Evolutionary conservation across 2,797 vertebrate species (phyloP).

Genomic region (Champsocephalus esox): DNA sequence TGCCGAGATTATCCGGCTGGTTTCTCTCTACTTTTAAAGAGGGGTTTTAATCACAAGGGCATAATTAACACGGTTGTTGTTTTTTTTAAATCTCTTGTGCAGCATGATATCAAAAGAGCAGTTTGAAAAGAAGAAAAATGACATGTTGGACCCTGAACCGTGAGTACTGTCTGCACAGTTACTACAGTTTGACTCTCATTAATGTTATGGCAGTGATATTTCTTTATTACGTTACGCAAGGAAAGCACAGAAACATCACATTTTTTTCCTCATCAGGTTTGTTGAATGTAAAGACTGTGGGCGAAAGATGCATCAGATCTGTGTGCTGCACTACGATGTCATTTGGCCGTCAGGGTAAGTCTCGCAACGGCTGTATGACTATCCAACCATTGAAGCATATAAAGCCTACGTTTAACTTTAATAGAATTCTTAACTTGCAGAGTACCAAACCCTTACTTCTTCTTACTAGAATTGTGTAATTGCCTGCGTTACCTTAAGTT

Average conservation of each 20-base stretch:
- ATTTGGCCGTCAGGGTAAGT: slow-evolving; percentile 98
- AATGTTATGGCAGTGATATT: background rate
- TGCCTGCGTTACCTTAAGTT: background rate
- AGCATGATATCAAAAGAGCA: slow-evolving; percentile 99
- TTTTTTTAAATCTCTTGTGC: slow-evolving; percentile 45
- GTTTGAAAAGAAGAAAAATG: slow-evolving; percentile 99
- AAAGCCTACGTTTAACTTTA: background rate
- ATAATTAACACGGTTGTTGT: slow-evolving; percentile 24
- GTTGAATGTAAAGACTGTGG: slow-evolving; percentile 99
- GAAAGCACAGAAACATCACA: background rate
- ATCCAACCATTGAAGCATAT: background rate
- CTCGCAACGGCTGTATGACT: background rate
- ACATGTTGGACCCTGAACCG: slow-evolving; percentile 97
- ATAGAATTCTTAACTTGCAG: background rate
- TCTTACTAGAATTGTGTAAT: background rate
- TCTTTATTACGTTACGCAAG: background rate
- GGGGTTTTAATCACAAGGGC: slow-evolving; percentile 12
- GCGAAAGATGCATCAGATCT: slow-evolving; percentile 99
- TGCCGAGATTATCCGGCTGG: slow-evolving; percentile 19
- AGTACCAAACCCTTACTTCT: background rate
- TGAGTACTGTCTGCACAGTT: slow-evolving; percentile 83
- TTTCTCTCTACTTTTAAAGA: slow-evolving; percentile 21
- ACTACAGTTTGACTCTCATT: background rate
- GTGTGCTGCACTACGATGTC: slow-evolving; percentile 96
- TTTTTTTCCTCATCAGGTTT: slow-evolving; percentile 85